Conservation (phyloP, 2,888 invertebrate genomes). For the Ligdia adustata region DNA sequence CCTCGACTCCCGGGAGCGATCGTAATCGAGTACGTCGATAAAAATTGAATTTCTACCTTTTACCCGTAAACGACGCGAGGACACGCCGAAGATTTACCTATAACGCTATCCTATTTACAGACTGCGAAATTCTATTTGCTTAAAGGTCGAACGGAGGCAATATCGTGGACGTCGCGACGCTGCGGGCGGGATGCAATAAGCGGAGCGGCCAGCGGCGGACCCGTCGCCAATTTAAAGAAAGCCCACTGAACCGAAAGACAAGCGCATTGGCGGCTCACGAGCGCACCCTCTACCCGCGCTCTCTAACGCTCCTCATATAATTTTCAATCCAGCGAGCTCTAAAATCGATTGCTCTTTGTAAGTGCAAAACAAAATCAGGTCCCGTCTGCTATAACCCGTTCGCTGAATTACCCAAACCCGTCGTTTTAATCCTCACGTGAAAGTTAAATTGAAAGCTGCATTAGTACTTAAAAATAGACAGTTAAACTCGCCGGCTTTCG, state of each 20-base stretch:
- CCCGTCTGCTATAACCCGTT: slow-evolving; percentile 53
- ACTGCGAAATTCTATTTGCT: slow-evolving; percentile 80
- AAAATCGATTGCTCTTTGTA: slow-evolving; percentile 83
- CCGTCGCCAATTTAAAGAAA: slow-evolving; percentile 85
- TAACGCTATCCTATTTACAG: slow-evolving; percentile 76
- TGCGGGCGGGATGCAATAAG: slow-evolving; percentile 81
- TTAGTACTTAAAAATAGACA: slow-evolving; percentile 44
- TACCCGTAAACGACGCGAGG: slow-evolving; percentile 60
- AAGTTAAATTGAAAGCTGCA: slow-evolving; percentile 44
- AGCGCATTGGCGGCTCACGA: slow-evolving; percentile 84
- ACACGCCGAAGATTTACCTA: slow-evolving; percentile 71
- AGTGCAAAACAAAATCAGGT: slow-evolving; percentile 75
- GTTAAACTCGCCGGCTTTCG: slow-evolving; percentile 38
- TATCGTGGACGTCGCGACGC: slow-evolving; percentile 80
- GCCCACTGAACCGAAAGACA: slow-evolving; percentile 85
- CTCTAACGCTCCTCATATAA: slow-evolving; percentile 81
- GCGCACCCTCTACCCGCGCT: slow-evolving; percentile 68
- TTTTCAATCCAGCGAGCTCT: slow-evolving; percentile 83
- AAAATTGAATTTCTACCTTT: slow-evolving; percentile 72
- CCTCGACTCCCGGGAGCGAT: slow-evolving; percentile 44
- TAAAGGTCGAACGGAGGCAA: slow-evolving; percentile 82
- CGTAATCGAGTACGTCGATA: slow-evolving; percentile 61
- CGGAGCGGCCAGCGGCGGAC: slow-evolving; percentile 76
- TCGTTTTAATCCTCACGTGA: slow-evolving; percentile 54
- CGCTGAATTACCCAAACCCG: slow-evolving; percentile 53